A percentile compares a stretch with the other conserved stretches of the same genome.
Conservation (phyloP, 2,888 invertebrate genomes). For the Leptarthrus brevirostris region DNA sequence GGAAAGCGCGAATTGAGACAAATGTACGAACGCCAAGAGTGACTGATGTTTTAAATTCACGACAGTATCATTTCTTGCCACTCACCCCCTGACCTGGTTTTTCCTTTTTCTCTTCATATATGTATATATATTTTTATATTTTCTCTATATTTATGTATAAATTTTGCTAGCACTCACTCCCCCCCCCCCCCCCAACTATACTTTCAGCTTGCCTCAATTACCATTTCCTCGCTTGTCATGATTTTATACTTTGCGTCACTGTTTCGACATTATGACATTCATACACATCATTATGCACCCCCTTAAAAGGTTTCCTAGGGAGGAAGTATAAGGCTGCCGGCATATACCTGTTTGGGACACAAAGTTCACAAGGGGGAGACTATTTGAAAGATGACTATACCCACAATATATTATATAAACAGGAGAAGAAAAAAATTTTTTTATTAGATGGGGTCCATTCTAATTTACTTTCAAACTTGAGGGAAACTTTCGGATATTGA, state of each 20-base stretch:
- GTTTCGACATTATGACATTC: background rate
- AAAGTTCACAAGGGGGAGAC: too few species aligned
- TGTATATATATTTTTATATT: too few species aligned
- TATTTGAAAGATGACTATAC: too few species aligned
- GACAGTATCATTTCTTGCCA: background rate
- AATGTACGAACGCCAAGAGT: background rate
- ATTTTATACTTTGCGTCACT: background rate
- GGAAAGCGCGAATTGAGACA: background rate
- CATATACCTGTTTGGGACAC: too few species aligned
- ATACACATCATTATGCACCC: constrained; percentile 6
- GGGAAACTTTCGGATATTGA: too few species aligned
- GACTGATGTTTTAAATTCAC: constrained; percentile 5
- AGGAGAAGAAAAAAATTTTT: too few species aligned
- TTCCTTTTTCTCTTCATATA: background rate
- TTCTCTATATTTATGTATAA: too few species aligned
- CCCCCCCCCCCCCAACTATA: background rate
- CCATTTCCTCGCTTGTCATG: background rate
- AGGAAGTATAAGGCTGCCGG: background rate
- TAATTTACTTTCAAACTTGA: too few species aligned
- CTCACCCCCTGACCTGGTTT: background rate
- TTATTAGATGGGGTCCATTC: too few species aligned
- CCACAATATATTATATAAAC: too few species aligned
- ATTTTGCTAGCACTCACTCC: background rate
- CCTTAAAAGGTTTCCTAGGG: background rate
- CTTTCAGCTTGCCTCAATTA: background rate